Evolutionary conservation across 2,888 invertebrate species (phyloP), one percentile per base, ranked within the genome.

Genomic region (Dermolepida albohirtum): DNA sequence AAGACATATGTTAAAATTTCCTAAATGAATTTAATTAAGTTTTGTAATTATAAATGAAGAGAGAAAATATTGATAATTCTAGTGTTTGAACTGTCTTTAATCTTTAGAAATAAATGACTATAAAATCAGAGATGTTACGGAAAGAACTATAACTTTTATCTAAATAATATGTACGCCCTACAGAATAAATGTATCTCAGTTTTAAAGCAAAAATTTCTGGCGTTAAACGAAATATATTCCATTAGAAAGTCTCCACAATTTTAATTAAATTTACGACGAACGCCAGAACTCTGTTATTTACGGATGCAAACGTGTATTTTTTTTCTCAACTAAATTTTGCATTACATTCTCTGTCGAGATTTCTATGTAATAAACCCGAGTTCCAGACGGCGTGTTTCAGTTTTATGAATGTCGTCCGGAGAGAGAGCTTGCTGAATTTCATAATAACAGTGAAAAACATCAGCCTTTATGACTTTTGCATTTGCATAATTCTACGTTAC

Each of bases 341-440:
- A 66, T 66, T 59, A 66, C 57, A 41, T 57, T 69, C 66, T 43
- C 66, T 62, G 59, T 62, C 59, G 67, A 70, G 70, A 70, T 70
- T 70, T 70, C 64, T 34, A 17, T 29, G 57, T 70, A 63, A 52
- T 70, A 70, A 70, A 70, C 64, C 39, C 50, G 40, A 44, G 50
- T 55, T 70, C 64, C 70, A 70, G 70, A 70, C 70, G 67, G 69
- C 69, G 63, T 70, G 70, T 67, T 70, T 69, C 62, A 41, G 63
- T 69, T 68, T 69, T 69, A 69, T 69, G 63, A 47, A 63, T 66
- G 69, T 66, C 66, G 66, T 66, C 65, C 59, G 59, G 12, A 62
- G 47, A 47, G 69, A 65, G 68, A 63, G 51, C 59, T 62, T 34
- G 59, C 55, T 55, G 66, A 66, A 69, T 69, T 66, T 66, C 69